Percentiles rank a stretch among this genome's conserved stretches.
These are phyloP conservation scores for Silurus lanzhouensis DNA, from an alignment of 2,797 vertebrate species.

Conservation along the genomic window DNA sequence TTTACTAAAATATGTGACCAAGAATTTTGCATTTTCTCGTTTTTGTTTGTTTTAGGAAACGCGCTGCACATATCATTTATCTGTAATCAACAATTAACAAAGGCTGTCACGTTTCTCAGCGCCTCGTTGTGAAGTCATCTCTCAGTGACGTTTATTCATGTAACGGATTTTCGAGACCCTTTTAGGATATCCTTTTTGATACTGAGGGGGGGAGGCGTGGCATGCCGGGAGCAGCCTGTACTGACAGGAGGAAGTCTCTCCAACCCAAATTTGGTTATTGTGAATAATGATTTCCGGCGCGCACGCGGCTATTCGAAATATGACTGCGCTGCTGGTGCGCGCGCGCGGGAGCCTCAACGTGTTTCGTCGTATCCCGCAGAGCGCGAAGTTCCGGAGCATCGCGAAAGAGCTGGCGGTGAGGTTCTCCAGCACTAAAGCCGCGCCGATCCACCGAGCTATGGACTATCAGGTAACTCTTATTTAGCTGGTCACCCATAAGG, in stretches of 20 bases:
- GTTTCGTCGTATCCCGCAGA: not conserved
- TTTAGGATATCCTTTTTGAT: not conserved
- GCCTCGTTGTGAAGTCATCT: no score
- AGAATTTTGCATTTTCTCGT: no score
- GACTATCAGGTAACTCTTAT: constrained; percentile 73
- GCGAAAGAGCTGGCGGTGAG: not conserved
- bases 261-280: constrained; percentile 61
- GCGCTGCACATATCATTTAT: no score
- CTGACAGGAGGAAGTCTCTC: not conserved
- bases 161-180: not conserved
- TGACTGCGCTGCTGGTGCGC: constrained; percentile 60
- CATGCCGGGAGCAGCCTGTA: not conserved
- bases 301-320: constrained; percentile 33
- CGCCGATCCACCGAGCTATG: constrained; percentile 68
- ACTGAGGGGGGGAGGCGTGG: not conserved
- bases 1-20: no score
- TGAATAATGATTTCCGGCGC: constrained; percentile 53
- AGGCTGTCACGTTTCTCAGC: no score
- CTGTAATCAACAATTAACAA: no score
- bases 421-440: constrained; percentile 67
- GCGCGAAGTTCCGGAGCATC: not conserved
- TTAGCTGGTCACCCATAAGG: not conserved
- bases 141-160: no score
- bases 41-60: no score
- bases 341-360: constrained; percentile 50